Percentiles rank a stretch among this genome's conserved stretches.
Conservation (phyloP, 2,113 vertebrate genomes). For the Oostethus manadensis region DNA sequence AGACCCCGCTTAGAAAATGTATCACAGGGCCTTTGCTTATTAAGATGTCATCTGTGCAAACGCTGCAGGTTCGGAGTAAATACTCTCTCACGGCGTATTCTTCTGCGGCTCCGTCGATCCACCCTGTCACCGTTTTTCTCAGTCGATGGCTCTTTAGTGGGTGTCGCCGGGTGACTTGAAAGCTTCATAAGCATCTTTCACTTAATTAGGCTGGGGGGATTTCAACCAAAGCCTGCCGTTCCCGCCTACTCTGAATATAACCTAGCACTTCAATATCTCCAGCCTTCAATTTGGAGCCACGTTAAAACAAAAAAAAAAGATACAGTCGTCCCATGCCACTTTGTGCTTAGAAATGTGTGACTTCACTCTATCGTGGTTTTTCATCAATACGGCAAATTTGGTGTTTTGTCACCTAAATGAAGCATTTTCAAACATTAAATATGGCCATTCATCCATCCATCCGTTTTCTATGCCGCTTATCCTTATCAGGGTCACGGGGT, state of each 20-base stretch:
- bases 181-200: slow-evolving; percentile 71
- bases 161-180: slow-evolving; percentile 59
- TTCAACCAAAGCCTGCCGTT: slow-evolving; percentile 49
- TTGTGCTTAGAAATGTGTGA: too few species aligned
- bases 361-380: too few species aligned
- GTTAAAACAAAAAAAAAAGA: too few species aligned
- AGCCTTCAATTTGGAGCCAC: too few species aligned
- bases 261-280: background rate
- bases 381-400: too few species aligned
- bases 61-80: slow-evolving; percentile 64
- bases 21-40: slow-evolving; percentile 61
- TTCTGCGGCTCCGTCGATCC: slow-evolving; percentile 54
- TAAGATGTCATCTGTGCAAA: slow-evolving; percentile 71
- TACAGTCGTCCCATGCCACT: too few species aligned
- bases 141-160: slow-evolving; percentile 69
- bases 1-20: slow-evolving; percentile 50
- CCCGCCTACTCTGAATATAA: slow-evolving; percentile 21
- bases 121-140: slow-evolving; percentile 58
- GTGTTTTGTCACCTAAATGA: too few species aligned
- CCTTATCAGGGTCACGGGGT: too few species aligned
- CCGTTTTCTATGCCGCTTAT: too few species aligned
- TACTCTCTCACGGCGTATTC: slow-evolving; percentile 54
- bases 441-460: too few species aligned
- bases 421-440: too few species aligned
- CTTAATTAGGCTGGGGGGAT: slow-evolving; percentile 76